These are phyloP conservation scores for Rhodinocichla rosea DNA, from an alignment of 2,113 vertebrate genomes.

Conservation along the genomic window DNA sequence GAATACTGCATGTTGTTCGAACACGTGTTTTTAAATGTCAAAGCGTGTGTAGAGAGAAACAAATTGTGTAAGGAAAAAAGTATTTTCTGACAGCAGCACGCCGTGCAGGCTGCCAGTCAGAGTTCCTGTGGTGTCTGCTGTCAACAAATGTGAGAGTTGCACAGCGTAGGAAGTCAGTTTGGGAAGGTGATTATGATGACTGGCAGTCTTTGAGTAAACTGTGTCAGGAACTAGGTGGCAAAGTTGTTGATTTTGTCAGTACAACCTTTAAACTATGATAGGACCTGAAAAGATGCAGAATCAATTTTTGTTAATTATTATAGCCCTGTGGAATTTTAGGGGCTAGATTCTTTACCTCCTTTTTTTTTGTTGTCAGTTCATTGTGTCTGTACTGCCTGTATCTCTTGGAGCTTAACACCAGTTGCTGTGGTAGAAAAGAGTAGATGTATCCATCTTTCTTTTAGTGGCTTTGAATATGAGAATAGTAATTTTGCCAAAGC, in stretches of 20 bases:
- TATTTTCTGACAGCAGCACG: fast-evolving
- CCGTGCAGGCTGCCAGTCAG: not conserved
- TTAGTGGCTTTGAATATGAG: not conserved
- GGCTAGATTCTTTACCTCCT: not conserved
- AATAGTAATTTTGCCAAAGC: not conserved
- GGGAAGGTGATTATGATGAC: not conserved
- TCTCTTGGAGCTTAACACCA: not conserved
- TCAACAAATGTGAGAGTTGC: not conserved
- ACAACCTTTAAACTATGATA: not conserved
- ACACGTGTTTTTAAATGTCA: not conserved
- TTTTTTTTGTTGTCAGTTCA: not conserved
- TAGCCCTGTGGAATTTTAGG: not conserved
- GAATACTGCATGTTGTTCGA: not conserved
- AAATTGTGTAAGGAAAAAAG: not conserved
- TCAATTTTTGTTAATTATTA: not conserved
- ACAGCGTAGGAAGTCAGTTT: not conserved
- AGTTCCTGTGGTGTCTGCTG: not conserved
- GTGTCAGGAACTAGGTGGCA: not conserved
- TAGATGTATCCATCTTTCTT: not conserved
- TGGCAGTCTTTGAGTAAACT: not conserved
- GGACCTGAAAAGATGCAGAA: not conserved
- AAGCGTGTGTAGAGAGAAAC: not conserved
- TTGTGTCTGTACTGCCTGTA: not conserved
- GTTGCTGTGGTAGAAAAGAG: not conserved
- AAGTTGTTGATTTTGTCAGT: not conserved